Conservation (phyloP, 1,140 invertebrate genomes). For the Hylyphantes graminicola region DNA sequence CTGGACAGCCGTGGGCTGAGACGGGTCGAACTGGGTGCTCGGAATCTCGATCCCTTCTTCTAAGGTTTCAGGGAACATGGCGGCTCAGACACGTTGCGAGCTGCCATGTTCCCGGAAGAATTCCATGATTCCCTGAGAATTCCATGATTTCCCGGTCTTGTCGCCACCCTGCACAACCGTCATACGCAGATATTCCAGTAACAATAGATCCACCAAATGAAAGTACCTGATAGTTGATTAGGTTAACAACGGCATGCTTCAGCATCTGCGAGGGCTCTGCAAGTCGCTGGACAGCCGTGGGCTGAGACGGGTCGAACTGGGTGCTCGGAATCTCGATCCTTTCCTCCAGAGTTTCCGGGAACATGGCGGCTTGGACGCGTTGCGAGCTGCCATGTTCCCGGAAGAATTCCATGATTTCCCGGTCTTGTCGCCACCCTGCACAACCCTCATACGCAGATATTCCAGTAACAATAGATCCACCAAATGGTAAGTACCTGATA, state of each 20-base stretch:
- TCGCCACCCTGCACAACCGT: too few relatives aligned
- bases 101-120: too few relatives aligned
- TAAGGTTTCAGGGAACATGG: conserved; percentile 98
- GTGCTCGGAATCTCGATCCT: conserved; percentile 97
- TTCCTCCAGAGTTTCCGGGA: conserved; percentile 96
- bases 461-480: too few relatives aligned
- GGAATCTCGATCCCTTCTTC: conserved; percentile 97
- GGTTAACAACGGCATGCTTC: conserved; percentile 94
- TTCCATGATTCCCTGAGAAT: too few relatives aligned
- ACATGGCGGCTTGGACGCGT: conserved; percentile 97
- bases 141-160: too few relatives aligned
- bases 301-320: conserved; percentile 91
- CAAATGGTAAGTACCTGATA: conserved; percentile 78
- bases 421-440: too few relatives aligned
- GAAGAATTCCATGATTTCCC: too few relatives aligned
- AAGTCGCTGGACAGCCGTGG: conserved; percentile 94
- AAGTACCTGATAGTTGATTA: conserved; percentile 94
- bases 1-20: conserved; percentile 95
- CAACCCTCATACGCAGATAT: too few relatives aligned
- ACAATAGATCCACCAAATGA: too few relatives aligned
- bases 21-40: conserved; percentile 93
- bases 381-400: too few relatives aligned
- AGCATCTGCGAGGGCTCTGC: conserved; percentile 96
- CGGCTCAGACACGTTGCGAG: conserved; percentile 93
- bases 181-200: too few relatives aligned